Percentiles rank a stretch among this genome's conserved stretches.
These are phyloP conservation scores for Pseudomyrmex flavicornis DNA, from an alignment of 1,140 invertebrate species.

Conservation along the genomic window DNA sequence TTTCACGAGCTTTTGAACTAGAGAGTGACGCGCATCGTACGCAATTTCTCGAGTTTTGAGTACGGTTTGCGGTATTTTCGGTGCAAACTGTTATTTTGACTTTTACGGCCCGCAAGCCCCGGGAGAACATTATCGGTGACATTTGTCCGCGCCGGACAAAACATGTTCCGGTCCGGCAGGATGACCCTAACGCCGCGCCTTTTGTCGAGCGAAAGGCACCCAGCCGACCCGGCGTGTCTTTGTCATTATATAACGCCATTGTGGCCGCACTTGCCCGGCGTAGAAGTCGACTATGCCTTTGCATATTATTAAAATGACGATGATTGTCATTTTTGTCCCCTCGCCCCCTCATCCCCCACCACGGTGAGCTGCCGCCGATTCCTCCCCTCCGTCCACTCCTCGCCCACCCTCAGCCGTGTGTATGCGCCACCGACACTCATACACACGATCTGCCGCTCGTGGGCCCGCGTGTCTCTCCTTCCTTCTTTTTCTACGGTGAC, in stretches of 20 bases:
- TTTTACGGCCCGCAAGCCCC: conserved; percentile 74
- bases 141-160: conserved; percentile 83
- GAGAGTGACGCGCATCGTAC: not conserved
- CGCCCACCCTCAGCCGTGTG: conserved; percentile 44
- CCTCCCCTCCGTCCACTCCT: conserved; percentile 54
- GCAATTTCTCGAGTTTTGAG: not conserved
- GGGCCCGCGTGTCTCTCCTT: not conserved
- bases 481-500: conserved; percentile 26
- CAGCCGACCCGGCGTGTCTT: conserved; percentile 82
- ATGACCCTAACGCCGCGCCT: conserved; percentile 85
- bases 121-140: conserved; percentile 80
- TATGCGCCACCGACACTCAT: conserved; percentile 43
- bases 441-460: conserved; percentile 5
- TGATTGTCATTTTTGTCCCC: conserved; percentile 85
- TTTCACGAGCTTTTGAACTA: not conserved
- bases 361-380: conserved; percentile 50
- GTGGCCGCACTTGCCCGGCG: conserved; percentile 84
- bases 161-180: conserved; percentile 85
- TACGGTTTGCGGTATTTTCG: conserved; percentile 51
- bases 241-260: conserved; percentile 86
- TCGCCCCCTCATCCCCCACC: conserved; percentile 61
- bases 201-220: conserved; percentile 85
- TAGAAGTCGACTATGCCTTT: conserved; percentile 80
- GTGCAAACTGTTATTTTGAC: conserved; percentile 75
- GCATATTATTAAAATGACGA: conserved; percentile 84